A percentile compares a stretch with the other conserved stretches of the same genome.
Conservation (phyloP, 2,113 vertebrate genomes). For the Pituophis catenifer region DNA sequence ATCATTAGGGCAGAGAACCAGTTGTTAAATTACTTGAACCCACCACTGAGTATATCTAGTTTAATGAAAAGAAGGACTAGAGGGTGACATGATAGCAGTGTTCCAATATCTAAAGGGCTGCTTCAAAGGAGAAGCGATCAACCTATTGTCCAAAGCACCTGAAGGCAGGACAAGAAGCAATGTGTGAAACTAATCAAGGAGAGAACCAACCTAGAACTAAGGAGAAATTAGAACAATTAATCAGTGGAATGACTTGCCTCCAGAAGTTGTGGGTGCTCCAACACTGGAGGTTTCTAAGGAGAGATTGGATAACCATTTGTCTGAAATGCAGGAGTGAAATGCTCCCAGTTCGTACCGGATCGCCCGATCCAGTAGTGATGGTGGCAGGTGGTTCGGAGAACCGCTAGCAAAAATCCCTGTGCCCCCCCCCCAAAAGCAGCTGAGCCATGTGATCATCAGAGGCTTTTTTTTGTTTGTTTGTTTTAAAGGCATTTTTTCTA, state of each 20-base stretch:
- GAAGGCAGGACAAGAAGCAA: background rate
- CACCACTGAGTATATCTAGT: too few species aligned
- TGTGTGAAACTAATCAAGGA: background rate
- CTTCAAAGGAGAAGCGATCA: background rate
- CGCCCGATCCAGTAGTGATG: too few species aligned
- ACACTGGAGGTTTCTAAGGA: background rate
- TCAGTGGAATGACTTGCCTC: background rate
- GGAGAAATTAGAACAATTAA: background rate
- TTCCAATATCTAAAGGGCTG: background rate
- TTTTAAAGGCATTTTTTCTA: too few species aligned
- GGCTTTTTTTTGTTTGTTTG: too few species aligned
- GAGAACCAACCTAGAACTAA: background rate
- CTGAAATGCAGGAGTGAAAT: background rate
- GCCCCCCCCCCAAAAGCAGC: too few species aligned
- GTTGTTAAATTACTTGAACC: too few species aligned
- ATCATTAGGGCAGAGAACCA: too few species aligned
- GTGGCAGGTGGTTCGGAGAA: too few species aligned
- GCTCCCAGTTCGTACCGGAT: too few species aligned
- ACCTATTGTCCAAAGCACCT: background rate
- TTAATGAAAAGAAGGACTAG: background rate
- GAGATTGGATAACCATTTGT: background rate
- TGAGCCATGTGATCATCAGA: too few species aligned
- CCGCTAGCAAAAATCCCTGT: too few species aligned
- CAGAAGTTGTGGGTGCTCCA: background rate
- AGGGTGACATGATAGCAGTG: background rate